Base-by-base conservation (phyloP, 2,888 invertebrate species). In the Hemistola chrysoprasaria region DNA sequence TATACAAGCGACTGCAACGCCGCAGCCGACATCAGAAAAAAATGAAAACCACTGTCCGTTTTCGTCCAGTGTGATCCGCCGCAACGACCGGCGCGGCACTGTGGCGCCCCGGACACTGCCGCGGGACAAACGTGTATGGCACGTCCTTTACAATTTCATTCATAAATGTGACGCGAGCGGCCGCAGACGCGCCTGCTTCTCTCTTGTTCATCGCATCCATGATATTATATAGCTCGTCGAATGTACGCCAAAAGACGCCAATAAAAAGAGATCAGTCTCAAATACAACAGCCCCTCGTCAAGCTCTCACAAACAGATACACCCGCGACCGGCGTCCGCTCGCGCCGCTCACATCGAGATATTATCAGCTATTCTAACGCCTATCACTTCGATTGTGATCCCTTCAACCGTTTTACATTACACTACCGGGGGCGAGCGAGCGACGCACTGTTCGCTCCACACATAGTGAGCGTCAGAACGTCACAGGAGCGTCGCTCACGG, bases 331-430 rank as follows among this genome's bases (percentile, higher is more conserved):
- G 26, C 8, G 8, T 29, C 40, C 27, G 43, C 46, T 37, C 52
- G 39, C 56, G 50, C 27, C 59, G 44, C 31, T 40, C 48, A 53
- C 53, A 33, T 47, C 55, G 50, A 54, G 42, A 56, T 56, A 59
- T 51, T 51, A 56, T 22, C 55, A 52, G 62, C 67, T 59, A 67
- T 57, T 28, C 21, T 66, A 65, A 69, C 59, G 59, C 57, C 64
- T 63, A 67, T 75, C 75, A 73, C 75, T 58, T 68, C 65, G 65
- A 72, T 48, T 64, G 73, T 83, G 85, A 80, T 83, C 84, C 84
- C 84, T 74, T 76, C 77, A 83, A 85, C 85, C 85, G 70, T 76
- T 72, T 28, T 41, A 36, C 43, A 37, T 46, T 74, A 81, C 76
- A 59, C 79, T 82, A 81, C 62, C 65, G 63, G 62, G 62, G 59